A percentile compares a stretch with the other conserved stretches of the same genome.
Conservation (phyloP, 2,888 invertebrate genomes). For the Heliothis peltigera region DNA sequence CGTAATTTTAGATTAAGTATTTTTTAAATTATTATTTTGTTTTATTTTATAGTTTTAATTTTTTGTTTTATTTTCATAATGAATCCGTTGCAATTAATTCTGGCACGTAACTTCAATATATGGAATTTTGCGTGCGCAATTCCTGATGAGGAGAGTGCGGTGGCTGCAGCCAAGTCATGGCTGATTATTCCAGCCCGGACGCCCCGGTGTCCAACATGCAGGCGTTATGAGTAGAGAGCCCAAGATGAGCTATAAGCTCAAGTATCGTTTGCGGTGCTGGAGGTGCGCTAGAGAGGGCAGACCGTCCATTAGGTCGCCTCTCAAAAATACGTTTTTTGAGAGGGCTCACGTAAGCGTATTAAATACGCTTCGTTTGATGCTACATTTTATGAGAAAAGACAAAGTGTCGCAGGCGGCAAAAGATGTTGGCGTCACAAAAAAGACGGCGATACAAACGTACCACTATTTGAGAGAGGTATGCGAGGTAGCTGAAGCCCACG, state of each 20-base stretch:
- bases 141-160: not conserved
- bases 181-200: not conserved
- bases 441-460: not conserved
- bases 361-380: not conserved
- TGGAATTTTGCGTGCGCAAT: not conserved
- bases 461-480: not conserved
- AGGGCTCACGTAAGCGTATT: not conserved
- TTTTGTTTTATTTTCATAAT: not conserved
- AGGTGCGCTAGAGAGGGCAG: not conserved
- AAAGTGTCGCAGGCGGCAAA: not conserved
- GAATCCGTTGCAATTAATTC: not conserved
- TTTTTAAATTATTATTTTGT: too few species aligned
- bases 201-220: not conserved
- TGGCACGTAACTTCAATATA: not conserved
- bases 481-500: not conserved
- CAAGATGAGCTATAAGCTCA: not conserved
- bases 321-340: conserved; percentile 1
- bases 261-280: not conserved
- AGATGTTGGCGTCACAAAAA: conserved; percentile 1
- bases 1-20: too few species aligned
- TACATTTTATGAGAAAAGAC: not conserved
- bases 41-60: too few species aligned
- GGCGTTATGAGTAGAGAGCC: not conserved
- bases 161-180: not conserved
- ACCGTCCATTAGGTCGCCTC: not conserved